Evolutionary conservation across 2,113 vertebrate species (phyloP), one percentile per base, ranked within the genome.

Genomic region (Platysteira castanea): DNA sequence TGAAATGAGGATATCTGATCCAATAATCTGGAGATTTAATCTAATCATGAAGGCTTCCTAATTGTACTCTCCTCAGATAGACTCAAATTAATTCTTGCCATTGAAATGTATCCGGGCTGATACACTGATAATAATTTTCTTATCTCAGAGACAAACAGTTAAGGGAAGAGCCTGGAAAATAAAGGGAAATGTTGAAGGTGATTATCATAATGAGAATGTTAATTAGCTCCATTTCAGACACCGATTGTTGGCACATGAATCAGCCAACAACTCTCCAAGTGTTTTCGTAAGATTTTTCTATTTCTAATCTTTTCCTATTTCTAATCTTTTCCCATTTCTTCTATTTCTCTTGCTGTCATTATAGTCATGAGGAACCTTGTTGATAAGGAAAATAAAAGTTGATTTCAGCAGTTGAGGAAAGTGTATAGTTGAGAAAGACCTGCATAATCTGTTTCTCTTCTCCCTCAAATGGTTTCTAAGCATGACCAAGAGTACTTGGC

Each of bases 181-280:
- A 81, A 90, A 93, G 65, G 88, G 83, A 97, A 97, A 84, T 78
- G 79, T 70, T 75, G 88, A 81, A 95, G 83, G 69, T 79, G 64
- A 90, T 91, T 93, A 95, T 92, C 88, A 92, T 92, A 95, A 84
- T 78, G 42, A 95, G 85, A 90, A 96, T 96, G 90, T 92, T 94
- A 96, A 96, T 95, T 96, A 96, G n/a, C 68, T 90, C 78, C 22
- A 49, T 93, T 91, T 88, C 82, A 95, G 83, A 69, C 64, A 54
- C 56, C 71, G 46, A 33, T 90, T 92, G 50, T 61, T 84, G 56
- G 68, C 31, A 15, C 53, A 89, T 63, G 71, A 95, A 75, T 92
- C 68, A 75, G 75, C 56, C 74, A 95, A 54, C n/a, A 75, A 60
- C 37, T 94, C 71, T 47, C 63, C 16, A n/a, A 84, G 33, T 46